Conservation (phyloP, 2,113 vertebrate species). For the Chinchilla lanigera region DNA sequence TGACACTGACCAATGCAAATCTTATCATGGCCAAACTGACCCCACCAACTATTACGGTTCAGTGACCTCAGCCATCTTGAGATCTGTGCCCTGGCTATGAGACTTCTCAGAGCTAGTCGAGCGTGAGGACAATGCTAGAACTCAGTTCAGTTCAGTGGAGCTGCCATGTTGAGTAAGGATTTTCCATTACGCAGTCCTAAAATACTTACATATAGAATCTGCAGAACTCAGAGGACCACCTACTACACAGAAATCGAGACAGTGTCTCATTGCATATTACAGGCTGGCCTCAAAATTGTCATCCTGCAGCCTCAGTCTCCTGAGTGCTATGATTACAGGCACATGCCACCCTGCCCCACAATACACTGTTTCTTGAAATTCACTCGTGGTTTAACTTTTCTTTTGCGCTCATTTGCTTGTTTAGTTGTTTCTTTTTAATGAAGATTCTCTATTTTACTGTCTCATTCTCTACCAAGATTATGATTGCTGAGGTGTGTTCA, state of each 20-base stretch:
- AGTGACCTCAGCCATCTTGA: background rate
- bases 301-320: background rate
- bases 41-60: background rate
- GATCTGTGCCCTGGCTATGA: background rate
- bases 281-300: background rate
- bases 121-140: background rate
- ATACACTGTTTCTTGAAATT: background rate
- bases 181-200: background rate
- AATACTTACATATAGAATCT: background rate
- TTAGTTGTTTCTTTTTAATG: background rate
- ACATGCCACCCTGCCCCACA: too few species aligned
- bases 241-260: background rate
- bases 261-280: background rate
- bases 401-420: background rate
- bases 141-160: background rate
- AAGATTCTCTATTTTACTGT: background rate
- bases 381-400: background rate
- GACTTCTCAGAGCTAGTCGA: background rate
- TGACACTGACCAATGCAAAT: background rate
- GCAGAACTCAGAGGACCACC: background rate
- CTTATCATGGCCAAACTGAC: background rate
- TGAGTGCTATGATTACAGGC: background rate
- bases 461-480: background rate
- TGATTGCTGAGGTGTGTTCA: background rate
- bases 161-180: background rate